Conservation (phyloP, 1,140 invertebrate species). For the Antheraea pernyi region DNA sequence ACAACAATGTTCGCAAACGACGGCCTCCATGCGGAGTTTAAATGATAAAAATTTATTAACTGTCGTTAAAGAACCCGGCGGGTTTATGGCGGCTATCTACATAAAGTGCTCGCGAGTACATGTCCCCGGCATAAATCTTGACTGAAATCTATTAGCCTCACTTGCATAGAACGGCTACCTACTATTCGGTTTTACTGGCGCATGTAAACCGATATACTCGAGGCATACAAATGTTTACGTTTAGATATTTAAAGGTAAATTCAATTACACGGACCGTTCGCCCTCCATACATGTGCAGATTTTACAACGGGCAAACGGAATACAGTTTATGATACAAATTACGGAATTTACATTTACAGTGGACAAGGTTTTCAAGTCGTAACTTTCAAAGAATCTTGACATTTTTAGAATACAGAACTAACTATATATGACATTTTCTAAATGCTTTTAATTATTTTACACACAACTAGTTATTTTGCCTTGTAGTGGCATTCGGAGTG, state of each 20-base stretch:
- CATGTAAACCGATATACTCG: slow-evolving; percentile 36
- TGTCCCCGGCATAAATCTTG: slow-evolving; percentile 59
- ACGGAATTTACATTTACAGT: slow-evolving; percentile 5
- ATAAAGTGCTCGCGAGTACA: slow-evolving; percentile 51
- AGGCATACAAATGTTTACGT: slow-evolving; percentile 32
- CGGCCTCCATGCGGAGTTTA: slow-evolving; percentile 35
- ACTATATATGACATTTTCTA: background rate
- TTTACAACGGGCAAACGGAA: slow-evolving; percentile 22
- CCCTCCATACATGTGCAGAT: slow-evolving; percentile 18
- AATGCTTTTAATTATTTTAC: too few species aligned
- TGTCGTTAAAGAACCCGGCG: slow-evolving; percentile 58
- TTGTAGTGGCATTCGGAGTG: too few species aligned
- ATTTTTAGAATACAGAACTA: background rate
- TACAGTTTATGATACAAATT: slow-evolving; percentile 22
- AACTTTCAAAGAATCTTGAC: background rate
- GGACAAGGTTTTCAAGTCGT: background rate
- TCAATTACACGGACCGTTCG: slow-evolving; percentile 34
- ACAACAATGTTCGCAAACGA: background rate
- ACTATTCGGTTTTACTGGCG: slow-evolving; percentile 32
- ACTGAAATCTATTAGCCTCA: slow-evolving; percentile 53
- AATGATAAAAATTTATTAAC: slow-evolving; percentile 74
- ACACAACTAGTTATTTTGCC: too few species aligned
- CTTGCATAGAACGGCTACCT: slow-evolving; percentile 18
- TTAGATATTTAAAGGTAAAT: slow-evolving; percentile 38
- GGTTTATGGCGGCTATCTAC: slow-evolving; percentile 56